Evolutionary conservation across 2,888 invertebrate genomes (phyloP), one percentile per base, ranked within the genome.

Genomic region (Creontiades dilutus): DNA sequence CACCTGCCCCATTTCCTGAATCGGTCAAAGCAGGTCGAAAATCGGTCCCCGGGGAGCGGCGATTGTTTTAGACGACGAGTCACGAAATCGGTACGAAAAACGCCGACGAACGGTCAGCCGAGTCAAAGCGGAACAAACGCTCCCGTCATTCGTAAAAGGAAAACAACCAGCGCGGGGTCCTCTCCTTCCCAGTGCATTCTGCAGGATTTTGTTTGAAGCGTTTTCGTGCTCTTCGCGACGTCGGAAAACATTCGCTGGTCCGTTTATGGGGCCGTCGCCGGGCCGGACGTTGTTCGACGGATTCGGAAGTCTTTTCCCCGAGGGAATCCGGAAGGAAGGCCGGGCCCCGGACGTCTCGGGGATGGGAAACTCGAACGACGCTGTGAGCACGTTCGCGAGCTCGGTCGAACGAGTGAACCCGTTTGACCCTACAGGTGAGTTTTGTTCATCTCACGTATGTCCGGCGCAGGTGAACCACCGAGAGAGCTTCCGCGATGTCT

Each of bases 1-100:
- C 61, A n/a, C 19, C 37, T 61, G 61, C n/a, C 61, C 61, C 61
- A 61, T n/a, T 61, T 61, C 61, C 61, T 61, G 61, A 61, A 61
- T 61, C 61, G 61, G 61, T 61, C 61, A 61, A 61, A 11, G 0
- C n/a, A 19, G 61, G 61, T 61, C 61, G 61, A n/a, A 9, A 61
- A 61, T 61, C 61, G 19, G 61, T 4, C 19, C n/a, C 19, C 61
- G 3, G 12, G 2, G 14, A 12, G 11, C 11, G 14, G 1, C 52
- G 5, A 19, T 61, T 61, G 61, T 61, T 61, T 61, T 0, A 61
- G 61, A 19, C 61, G 61, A 57, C 57, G 61, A 61, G 61, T 61
- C 61, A 61, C 61, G 61, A 19, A 61, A n/a, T 52, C 52, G 52
- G 48, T n/a, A n/a, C n/a, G n/a, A n/a, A n/a, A n/a, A n/a, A n/a